A percentile compares a stretch with the other conserved stretches of the same genome.
These are phyloP conservation scores for Melierax canorus DNA, from an alignment of 2,113 vertebrate genomes.

Conservation along the genomic window DNA sequence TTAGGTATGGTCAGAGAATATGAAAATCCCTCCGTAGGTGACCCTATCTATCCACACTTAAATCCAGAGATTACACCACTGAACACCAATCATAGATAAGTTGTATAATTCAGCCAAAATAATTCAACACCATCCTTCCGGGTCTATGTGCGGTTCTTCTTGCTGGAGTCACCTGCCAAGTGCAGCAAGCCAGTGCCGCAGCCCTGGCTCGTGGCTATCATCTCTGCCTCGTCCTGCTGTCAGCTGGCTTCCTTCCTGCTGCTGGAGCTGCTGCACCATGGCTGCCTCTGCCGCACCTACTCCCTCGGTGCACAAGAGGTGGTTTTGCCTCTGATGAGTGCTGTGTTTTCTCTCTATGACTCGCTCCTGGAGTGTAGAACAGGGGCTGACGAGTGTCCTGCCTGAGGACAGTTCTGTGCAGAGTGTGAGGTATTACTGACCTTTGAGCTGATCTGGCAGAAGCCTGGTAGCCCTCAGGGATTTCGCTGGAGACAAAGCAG, in stretches of 20 bases:
- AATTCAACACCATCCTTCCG: neutral
- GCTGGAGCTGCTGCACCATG: neutral
- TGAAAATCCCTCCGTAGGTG: neutral
- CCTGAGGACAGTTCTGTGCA: neutral
- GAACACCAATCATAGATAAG: neutral
- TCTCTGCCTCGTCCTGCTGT: neutral
- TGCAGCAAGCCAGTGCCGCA: neutral
- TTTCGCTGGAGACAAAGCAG: neutral
- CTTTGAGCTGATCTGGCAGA: neutral
- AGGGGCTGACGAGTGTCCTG: neutral
- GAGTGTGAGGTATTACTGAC: accelerated
- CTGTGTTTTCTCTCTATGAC: neutral
- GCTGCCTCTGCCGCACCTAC: too few relatives aligned
- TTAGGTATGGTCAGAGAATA: neutral
- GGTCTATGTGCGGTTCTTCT: neutral
- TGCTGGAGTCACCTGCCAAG: neutral
- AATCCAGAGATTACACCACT: neutral
- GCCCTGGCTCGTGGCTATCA: accelerated
- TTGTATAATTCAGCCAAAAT: neutral
- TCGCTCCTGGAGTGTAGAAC: neutral
- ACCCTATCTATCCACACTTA: neutral
- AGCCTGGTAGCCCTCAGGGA: neutral
- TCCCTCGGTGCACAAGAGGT: accelerated
- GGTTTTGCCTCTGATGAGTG: neutral
- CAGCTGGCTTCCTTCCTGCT: neutral